Evolutionary conservation across 2,797 vertebrate species (phyloP), one percentile per base, ranked within the genome.

Genomic region (Dendrocincla fuliginosa): DNA sequence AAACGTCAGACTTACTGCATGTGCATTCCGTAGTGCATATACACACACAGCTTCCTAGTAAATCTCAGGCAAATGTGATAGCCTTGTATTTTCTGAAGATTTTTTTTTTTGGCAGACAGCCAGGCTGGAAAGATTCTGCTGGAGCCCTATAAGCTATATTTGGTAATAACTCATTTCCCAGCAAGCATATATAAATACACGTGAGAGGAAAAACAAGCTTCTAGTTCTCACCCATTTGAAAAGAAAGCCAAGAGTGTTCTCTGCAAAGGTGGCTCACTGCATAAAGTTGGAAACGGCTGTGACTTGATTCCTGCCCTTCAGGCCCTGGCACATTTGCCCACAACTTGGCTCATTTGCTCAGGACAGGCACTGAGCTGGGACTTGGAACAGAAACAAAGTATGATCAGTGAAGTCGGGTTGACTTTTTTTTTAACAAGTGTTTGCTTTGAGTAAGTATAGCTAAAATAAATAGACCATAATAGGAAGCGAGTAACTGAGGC

Each of bases 121-220:
- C 91, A 91, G 57, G 47, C 41, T 88, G 85, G 71, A 68, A 95
- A 94, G 57, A 71, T 56, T 70, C 78, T 80, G 52, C 64, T 89
- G 60, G 44, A 92, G 68, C 5, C 35, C 64, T 64, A 10, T 23
- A 74, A 87, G 57, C 56, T 81, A 32, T 83, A 91, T 92, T 87
- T 92, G 85, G 71, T n/a, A 87, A 67, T 53, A 93, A 60, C 13
- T 92, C 57, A 28, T 46, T 87, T 87, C 60, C 41, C 44, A 67
- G 41, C 37, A 70, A 83, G 56, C 49, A 79, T n/a, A 60, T 60
- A 41, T 42, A 60, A 89, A 87, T 83, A 22, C 49, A 42, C 1
- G 5, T 32, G 30, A 87, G 60, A 89, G 84, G 76, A 77, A 71
- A 95, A 95, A 80, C 79, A 93, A 91, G 56, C 56, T 56, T 83